Conservation (phyloP, 2,797 vertebrate species). For the Somateria mollissima region DNA sequence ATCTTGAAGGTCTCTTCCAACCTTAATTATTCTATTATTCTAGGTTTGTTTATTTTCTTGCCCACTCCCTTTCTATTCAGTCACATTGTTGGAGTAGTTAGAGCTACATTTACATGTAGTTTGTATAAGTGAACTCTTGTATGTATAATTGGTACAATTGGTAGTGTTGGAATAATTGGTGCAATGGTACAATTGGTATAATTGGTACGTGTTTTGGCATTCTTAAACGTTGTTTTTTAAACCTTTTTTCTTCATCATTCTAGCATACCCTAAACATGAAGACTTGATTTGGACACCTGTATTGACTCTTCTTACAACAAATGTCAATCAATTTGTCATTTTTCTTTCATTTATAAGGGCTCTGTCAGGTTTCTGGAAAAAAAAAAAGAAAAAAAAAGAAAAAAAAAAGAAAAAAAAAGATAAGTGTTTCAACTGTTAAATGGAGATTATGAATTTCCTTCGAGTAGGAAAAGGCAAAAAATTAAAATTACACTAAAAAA, state of each 20-base stretch:
- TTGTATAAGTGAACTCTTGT: background rate
- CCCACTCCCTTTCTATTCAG: background rate
- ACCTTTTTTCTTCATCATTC: background rate
- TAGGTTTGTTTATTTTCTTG: background rate
- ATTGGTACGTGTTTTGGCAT: background rate
- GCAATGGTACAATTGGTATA: too few relatives aligned
- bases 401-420: background rate
- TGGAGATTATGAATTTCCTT: background rate
- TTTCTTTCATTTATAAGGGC: background rate
- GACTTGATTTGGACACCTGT: background rate
- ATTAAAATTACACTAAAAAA: background rate
- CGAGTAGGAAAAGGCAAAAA: background rate
- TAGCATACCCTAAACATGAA: background rate
- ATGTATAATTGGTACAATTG: background rate
- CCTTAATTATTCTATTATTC: too few relatives aligned
- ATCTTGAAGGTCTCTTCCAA: too few relatives aligned
- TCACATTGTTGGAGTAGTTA: background rate
- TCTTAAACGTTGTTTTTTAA: background rate
- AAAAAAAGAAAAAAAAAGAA: background rate
- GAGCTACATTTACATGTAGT: background rate
- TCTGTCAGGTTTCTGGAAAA: background rate
- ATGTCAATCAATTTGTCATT: background rate
- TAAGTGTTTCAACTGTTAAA: background rate
- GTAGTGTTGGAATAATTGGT: too few relatives aligned
- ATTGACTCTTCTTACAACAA: background rate